phyloP scores from a whole-genome alignment of 2,888 invertebrate species.

The Epinotia ramella region DNA sequence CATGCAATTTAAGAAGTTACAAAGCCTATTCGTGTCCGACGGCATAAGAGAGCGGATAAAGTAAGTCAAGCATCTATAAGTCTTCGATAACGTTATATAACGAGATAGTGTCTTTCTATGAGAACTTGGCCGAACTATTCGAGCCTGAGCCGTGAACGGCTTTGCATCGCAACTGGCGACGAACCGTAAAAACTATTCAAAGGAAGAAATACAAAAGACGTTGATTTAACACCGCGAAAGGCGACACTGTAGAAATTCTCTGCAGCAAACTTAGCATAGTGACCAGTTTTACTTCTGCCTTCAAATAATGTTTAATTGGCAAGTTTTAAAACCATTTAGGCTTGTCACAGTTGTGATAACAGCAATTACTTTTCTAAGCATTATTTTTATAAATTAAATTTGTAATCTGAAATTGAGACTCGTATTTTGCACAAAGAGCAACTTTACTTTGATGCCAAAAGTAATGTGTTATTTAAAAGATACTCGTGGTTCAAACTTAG shows the following conservation, averaged over 20 bases:
- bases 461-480: neutral
- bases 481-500: slow-evolving; percentile 13
- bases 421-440: neutral
- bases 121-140: slow-evolving; percentile 20
- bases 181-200: slow-evolving; percentile 29
- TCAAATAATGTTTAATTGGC: neutral
- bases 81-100: slow-evolving; percentile 35
- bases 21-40: slow-evolving; percentile 20
- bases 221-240: slow-evolving; percentile 33
- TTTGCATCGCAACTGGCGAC: slow-evolving; percentile 24
- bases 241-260: slow-evolving; percentile 5
- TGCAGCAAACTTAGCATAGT: neutral
- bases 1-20: slow-evolving; percentile 33
- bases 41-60: slow-evolving; percentile 11
- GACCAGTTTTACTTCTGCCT: neutral
- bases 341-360: neutral
- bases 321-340: neutral
- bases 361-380: neutral
- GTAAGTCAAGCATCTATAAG: slow-evolving; percentile 24
- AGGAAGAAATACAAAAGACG: slow-evolving; percentile 32
- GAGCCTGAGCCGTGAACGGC: slow-evolving; percentile 30
- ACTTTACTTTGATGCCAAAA: neutral
- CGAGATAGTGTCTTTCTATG: slow-evolving; percentile 21
- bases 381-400: neutral
- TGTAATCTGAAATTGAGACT: neutral